Conservation (phyloP, 30 jellyfish, hydroid and myxozoan genomes). For the Turritopsis dohrnii region DNA sequence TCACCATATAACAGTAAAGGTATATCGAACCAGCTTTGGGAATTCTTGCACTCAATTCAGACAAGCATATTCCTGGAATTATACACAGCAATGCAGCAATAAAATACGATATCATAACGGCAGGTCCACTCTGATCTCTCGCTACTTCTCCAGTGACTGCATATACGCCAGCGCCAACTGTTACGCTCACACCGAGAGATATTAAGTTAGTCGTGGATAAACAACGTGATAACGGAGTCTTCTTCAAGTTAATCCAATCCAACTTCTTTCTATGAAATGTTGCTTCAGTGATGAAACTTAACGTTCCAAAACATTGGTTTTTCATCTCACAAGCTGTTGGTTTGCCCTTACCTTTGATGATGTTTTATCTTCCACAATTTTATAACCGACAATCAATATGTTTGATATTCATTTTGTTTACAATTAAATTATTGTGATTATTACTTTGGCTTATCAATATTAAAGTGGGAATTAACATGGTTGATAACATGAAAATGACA, state of each 20-base stretch:
- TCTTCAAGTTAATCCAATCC: neutral
- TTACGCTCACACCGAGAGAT: conserved; percentile 56
- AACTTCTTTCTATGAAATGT: neutral
- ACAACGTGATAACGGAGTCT: conserved; percentile 48
- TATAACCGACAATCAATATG: no score
- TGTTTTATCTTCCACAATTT: no score
- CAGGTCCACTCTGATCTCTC: conserved; percentile 55
- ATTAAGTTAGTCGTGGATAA: conserved; percentile 51
- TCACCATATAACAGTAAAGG: neutral
- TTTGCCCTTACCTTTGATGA: no score
- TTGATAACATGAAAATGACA: no score
- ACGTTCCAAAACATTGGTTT: no score
- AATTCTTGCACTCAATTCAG: conserved; percentile 78
- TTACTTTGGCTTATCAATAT: no score
- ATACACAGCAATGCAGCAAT: conserved; percentile 58
- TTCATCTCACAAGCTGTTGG: no score
- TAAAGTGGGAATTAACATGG: no score
- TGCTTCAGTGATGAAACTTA: neutral
- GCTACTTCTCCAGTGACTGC: conserved; percentile 75
- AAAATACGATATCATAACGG: conserved; percentile 40
- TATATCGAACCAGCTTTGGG: conserved; percentile 52
- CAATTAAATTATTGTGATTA: no score
- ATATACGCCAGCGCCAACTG: conserved; percentile 78
- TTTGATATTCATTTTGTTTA: no score
- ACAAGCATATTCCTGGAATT: conserved; percentile 64